Conservation (phyloP, 1,140 invertebrate genomes). For the Wasmannia auropunctata region DNA sequence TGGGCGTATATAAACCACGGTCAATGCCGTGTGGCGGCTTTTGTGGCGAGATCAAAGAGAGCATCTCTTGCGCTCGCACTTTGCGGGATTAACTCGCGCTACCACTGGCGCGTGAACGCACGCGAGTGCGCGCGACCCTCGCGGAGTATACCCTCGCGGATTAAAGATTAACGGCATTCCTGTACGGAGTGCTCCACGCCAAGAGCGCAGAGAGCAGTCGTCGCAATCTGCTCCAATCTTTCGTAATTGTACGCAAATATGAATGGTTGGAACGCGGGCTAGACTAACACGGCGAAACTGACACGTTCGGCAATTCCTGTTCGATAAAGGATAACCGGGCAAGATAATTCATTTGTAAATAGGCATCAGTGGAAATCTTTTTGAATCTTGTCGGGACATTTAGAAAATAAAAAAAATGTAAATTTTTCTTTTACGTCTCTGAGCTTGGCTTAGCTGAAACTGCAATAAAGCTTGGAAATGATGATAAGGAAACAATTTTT, state of each 20-base stretch:
- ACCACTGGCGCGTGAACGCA: conserved; percentile 63
- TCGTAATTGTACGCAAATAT: neutral
- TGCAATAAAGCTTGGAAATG: neutral
- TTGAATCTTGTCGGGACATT: too few relatives aligned
- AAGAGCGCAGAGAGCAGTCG: neutral
- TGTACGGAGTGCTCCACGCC: neutral
- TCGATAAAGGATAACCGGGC: neutral
- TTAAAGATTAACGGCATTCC: conserved; percentile 58
- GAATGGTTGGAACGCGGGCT: neutral
- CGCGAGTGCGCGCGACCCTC: conserved; percentile 41
- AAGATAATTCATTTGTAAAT: neutral
- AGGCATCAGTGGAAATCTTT: neutral
- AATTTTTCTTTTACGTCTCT: neutral
- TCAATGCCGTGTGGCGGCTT: conserved; percentile 85
- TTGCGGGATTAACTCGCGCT: conserved; percentile 64
- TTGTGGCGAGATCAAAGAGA: conserved; percentile 83
- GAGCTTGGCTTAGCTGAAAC: neutral
- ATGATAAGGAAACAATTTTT: neutral
- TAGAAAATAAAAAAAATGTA: neutral
- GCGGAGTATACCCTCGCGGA: conserved; percentile 47
- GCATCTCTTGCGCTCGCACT: conserved; percentile 73
- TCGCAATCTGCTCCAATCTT: neutral
- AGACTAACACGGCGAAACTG: neutral
- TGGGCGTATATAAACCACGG: conserved; percentile 84
- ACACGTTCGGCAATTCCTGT: neutral